Evolutionary conservation across 2,888 invertebrate species (phyloP), one percentile per base, ranked within the genome.

Genomic region (Amphipyra tragopoginis): DNA sequence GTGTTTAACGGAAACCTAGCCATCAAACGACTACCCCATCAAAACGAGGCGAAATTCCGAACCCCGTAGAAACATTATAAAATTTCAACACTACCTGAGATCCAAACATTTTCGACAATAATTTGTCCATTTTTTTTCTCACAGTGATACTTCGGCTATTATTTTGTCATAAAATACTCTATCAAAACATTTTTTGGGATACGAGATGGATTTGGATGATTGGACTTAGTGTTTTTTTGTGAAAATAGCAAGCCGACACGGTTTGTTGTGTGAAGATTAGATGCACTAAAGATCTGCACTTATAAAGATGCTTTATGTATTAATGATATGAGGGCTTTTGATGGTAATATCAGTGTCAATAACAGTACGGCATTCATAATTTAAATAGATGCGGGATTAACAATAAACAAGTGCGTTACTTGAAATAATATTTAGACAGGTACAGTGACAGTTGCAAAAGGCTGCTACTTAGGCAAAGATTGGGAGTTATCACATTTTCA

Each of bases 91-190:
- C 81, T 80, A 78, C 75, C 72, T 77, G 73, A 57, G 75, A 13
- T 56, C 75, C 71, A 29, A 58, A 48, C 44, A 70, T 75, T 78
- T 80, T 73, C 51, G 38, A 59, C 49, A 68, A 62, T 70, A 78
- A 80, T 79, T 79, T 62, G 72, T 63, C 78, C 69, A 81, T 83
- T 79, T 81, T 75, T 67, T 71, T 79, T 68, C 73, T 65, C 11
- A 6, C 79, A 78, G 58, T 75, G 79, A 77, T 77, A 77, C 65
- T 76, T 65, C 53, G 84, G 76, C 87, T 87, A 90, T 91, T 91
- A 91, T 92, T 90, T 90, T 84, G 86, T 89, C 90, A 86, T 91
- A 91, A 91, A 91, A 89, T 89, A 85, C 89, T 90, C 65, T 90
- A 90, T 86, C 85, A 83, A 80, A 83, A 83, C 82, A 78, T 79